phyloP scores from a whole-genome alignment of 1,140 invertebrate genomes.

The Acromyrmex charruanus region DNA sequence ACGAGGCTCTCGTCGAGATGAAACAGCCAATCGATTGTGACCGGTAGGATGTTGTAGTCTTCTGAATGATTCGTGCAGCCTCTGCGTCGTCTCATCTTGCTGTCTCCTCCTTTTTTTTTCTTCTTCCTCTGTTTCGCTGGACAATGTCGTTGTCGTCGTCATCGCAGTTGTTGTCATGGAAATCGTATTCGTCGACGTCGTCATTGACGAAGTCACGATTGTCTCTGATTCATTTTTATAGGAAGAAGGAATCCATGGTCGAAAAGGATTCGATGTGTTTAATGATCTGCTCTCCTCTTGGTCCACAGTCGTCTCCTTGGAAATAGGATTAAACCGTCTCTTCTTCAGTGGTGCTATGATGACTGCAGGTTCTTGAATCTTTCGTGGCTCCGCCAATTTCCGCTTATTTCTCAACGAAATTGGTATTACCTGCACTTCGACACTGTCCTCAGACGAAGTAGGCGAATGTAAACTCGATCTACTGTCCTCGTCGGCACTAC shows the following conservation, averaged over 20 bases:
- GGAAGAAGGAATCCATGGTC: conserved; percentile 86
- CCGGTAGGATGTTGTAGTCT: conserved; percentile 49
- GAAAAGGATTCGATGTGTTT: conserved; percentile 85
- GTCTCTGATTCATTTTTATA: conserved; percentile 68
- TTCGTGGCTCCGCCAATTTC: conserved; percentile 90
- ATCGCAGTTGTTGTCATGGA: neutral
- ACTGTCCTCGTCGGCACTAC: conserved; percentile 90
- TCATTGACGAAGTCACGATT: neutral
- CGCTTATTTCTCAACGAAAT: conserved; percentile 89
- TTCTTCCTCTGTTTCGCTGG: conserved; percentile 29
- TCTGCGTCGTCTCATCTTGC: conserved; percentile 60
- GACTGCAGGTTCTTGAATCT: conserved; percentile 79
- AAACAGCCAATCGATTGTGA: conserved; percentile 1
- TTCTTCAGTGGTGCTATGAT: conserved; percentile 89
- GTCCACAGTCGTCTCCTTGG: conserved; percentile 80
- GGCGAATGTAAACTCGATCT: conserved; percentile 89
- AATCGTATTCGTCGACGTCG: neutral
- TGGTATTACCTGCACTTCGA: conserved; percentile 89
- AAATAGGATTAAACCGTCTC: conserved; percentile 86
- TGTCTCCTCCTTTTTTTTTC: conserved; percentile 42
- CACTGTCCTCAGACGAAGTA: conserved; percentile 92
- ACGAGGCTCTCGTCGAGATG: conserved; percentile 61
- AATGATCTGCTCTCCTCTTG: conserved; percentile 83
- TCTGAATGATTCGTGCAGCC: conserved; percentile 52
- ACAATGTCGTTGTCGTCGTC: neutral